Base-by-base conservation (phyloP, 2,888 invertebrate species). In the Plagodis pulveraria region DNA sequence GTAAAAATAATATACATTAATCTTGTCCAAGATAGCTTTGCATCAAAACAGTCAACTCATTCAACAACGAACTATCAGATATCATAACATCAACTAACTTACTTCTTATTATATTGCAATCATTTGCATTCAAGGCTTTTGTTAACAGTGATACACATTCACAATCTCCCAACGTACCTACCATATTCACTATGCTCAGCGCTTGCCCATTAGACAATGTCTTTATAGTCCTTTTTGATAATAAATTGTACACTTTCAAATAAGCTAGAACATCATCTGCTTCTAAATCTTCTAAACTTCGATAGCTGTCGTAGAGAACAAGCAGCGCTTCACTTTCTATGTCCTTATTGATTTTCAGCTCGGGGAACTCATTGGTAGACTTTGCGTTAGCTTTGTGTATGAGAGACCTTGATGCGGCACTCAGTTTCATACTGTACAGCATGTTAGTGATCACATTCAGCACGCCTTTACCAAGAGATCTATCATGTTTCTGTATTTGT, bases 301-400 rank as follows among this genome's bases (percentile, higher is more conserved):
- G 76, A 32, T 84, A 66, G 44, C 89, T 67, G 67, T 83, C 81
- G 46, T 81, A 81, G 6, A 86, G 63, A 54, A 89, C 75, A 2
- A 77, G 67, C 52, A 87, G 60, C 10, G 91, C 69, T 70, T 91
- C 90, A 56, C 80, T 80, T 66, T 91, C 91, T 0, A 86, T 64
- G 0, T 89, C 90, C 57, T 82, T 89, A 64, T 89, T 89, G 0
- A 84, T 69, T 66, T 85, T 89, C 12, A 89, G 56, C 32, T 90
- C 87, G 2, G 71, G 63, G 40, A 81, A 71, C 36, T 74, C 76
- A 11, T 74, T 73, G 9, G 10, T 10, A 40, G 40, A 40, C 10
- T 40, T 40, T 8, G 6, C 10, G 10, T 40, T 40, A 8, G 5
- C 40, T 10, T 6, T 57, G 48, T 5, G 50, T 2, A 40, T 22